These are phyloP conservation scores for Sinotaia quadrata DNA, from an alignment of 2,888 invertebrate genomes.

Conservation along the genomic window DNA sequence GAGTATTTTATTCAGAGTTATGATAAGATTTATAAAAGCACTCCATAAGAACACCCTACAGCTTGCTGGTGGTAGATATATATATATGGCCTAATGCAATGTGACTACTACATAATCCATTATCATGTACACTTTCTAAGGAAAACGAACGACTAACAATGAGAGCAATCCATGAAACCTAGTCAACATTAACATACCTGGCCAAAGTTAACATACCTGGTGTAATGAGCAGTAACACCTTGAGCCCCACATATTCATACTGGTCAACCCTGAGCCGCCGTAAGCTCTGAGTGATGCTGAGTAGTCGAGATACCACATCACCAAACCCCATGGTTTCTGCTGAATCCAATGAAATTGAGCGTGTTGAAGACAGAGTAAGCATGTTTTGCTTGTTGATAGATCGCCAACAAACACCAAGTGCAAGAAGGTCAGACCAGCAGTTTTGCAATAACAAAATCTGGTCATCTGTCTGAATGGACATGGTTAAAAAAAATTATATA, in stretches of 20 bases:
- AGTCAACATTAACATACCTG: too few species aligned
- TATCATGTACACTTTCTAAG: too few species aligned
- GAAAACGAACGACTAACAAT: too few species aligned
- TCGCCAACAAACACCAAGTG: conserved; percentile 78
- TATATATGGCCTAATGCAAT: too few species aligned
- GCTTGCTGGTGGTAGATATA: too few species aligned
- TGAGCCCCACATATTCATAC: conserved; percentile 97
- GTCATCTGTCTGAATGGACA: conserved; percentile 96
- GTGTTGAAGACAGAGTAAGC: conserved; percentile 48
- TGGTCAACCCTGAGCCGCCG: conserved; percentile 90
- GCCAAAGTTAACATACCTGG: conserved; percentile 82
- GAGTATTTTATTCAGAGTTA: too few species aligned
- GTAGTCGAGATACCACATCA: conserved; percentile 93
- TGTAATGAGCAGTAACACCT: conserved; percentile 91
- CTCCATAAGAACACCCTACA: too few species aligned
- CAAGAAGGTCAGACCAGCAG: conserved; percentile 86
- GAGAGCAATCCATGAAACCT: too few species aligned
- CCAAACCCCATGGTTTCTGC: conserved; percentile 79
- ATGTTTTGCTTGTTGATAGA: conserved; percentile 87
- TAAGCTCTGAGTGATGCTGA: conserved; percentile 93
- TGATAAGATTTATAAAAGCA: too few species aligned
- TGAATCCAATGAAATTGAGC: conserved; percentile 77
- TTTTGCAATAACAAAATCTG: conserved; percentile 97
- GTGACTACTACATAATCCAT: too few species aligned
- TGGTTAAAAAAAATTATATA: too few species aligned